Evolutionary conservation across 2,113 vertebrate genomes (phyloP), one percentile per base, ranked within the genome.

Genomic region (Cyrtonyx montezumae): DNA sequence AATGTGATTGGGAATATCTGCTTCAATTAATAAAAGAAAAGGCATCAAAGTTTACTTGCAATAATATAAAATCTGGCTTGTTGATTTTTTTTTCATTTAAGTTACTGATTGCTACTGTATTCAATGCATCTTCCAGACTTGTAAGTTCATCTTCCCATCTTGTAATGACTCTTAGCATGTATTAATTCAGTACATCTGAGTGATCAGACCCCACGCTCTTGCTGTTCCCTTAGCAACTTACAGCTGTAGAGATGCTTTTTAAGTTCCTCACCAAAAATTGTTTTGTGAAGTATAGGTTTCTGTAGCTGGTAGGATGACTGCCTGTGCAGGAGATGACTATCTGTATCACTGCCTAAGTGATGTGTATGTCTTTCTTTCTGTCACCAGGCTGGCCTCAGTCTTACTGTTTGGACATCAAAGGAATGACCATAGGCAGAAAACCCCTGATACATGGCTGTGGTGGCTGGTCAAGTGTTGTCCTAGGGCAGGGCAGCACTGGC

Each of bases 391-490:
- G 71, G 36, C 59, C 76, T 45, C 12, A 73, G 30, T 13, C 21
- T 7, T 68, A n/a, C 32, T 51, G 11, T 2, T 1, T 82, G 25
- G 11, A 23, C 4, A 58, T 36, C 32, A 63, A 42, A 66, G 21
- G 8, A 28, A 37, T 17, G 42, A n/a, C 12, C 13, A 49, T 23
- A 62, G 40, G 20, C 25, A 79, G 70, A 88, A 69, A 83, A 34
- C 7, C 19, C 30, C 2, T 4, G 16, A 5, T 15, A 9, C 4
- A 25, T 4, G 5, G 11, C 5, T 36, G 6, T 7, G 13, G 51
- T 40, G 67, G 58, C 45, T 62, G 9, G 16, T 13, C 28, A 6
- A 32, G 3, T 46, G 25, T 43, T 88, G 83, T 9, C 21, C 13
- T 90, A 37, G 8, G 14, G 10, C 0, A 2, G 26, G 22, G 30